Conservation (phyloP, 2,113 vertebrate genomes). For the Channa argus region DNA sequence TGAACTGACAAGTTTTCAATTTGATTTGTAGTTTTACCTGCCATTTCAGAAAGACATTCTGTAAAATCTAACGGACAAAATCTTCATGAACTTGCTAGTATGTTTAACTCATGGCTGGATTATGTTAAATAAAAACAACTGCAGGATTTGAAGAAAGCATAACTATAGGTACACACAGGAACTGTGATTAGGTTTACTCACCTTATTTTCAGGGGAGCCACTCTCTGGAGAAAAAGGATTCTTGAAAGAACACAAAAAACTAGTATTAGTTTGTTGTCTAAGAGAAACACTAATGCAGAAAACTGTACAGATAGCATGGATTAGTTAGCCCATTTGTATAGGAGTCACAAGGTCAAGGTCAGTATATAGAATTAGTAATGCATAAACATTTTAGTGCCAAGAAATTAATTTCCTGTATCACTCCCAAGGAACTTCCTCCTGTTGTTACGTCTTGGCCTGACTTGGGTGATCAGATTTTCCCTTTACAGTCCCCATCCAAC, state of each 20-base stretch:
- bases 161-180: too few species aligned
- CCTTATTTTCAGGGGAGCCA: neutral
- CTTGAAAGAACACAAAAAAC: constrained; percentile 1
- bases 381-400: neutral
- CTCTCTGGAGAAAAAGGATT: neutral
- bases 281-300: too few species aligned
- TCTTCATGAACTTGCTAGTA: too few species aligned
- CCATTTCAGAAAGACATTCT: too few species aligned
- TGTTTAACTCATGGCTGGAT: too few species aligned
- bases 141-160: too few species aligned
- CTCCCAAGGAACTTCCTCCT: constrained; percentile 38
- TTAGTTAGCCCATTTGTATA: neutral
- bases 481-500: constrained; percentile 35
- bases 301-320: neutral
- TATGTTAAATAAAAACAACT: too few species aligned
- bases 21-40: too few species aligned
- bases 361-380: neutral
- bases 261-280: neutral
- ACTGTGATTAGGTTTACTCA: neutral
- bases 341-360: neutral
- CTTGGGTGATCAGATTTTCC: constrained; percentile 24
- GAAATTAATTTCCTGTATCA: constrained; percentile 35
- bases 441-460: constrained; percentile 36
- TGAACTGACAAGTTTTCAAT: too few species aligned
- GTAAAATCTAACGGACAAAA: too few species aligned